Percentiles rank a stretch among this genome's conserved stretches.
These are phyloP conservation scores for Zaprionus taronus DNA, from an alignment of 1,140 invertebrate species.

Conservation along the genomic window DNA sequence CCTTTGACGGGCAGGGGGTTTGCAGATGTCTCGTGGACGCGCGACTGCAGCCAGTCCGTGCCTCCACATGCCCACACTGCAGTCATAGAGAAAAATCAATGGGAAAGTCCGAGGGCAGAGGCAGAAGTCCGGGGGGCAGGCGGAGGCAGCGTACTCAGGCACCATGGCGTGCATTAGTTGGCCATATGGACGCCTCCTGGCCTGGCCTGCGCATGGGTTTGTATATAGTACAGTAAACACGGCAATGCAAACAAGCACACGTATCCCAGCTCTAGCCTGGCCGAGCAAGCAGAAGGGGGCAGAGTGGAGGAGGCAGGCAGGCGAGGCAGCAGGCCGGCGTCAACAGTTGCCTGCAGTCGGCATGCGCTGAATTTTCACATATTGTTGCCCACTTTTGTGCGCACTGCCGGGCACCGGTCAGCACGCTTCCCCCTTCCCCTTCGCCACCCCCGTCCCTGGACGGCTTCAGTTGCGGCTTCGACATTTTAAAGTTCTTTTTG, in stretches of 20 bases:
- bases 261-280: neutral
- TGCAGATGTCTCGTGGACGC: neutral
- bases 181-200: conserved; percentile 56
- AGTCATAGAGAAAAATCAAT: conserved; percentile 72
- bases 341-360: conserved; percentile 67
- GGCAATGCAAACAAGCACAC: conserved; percentile 57
- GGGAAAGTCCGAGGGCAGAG: conserved; percentile 15
- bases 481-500: conserved; percentile 45
- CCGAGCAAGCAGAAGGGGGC: neutral
- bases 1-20: neutral
- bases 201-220: conserved; percentile 45
- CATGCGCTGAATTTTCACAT: conserved; percentile 81
- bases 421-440: neutral
- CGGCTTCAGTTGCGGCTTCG: conserved; percentile 6
- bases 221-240: conserved; percentile 77
- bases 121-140: neutral
- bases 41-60: neutral
- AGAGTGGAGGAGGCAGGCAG: neutral
- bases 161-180: conserved; percentile 77
- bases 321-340: conserved; percentile 24
- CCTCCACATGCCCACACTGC: neutral
- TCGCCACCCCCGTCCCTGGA: neutral
- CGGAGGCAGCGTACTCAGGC: conserved; percentile 28
- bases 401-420: conserved; percentile 50
- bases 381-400: conserved; percentile 80